Conservation (phyloP, 2,113 vertebrate genomes). For the Pseudopipra pipra region DNA sequence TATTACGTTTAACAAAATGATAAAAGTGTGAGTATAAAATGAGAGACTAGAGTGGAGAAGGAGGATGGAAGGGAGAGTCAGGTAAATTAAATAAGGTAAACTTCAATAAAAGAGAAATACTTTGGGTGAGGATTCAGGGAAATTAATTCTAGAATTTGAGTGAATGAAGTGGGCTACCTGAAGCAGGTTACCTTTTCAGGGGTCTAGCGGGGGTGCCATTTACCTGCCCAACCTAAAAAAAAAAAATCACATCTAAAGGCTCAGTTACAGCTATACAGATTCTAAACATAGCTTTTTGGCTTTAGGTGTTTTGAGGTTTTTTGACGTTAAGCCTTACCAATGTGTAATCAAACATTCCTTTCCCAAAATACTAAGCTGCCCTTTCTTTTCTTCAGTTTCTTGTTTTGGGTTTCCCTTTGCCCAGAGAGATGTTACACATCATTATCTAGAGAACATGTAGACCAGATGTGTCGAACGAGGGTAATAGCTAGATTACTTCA, state of each 20-base stretch:
- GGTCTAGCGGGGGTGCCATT: background rate
- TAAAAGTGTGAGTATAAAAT: background rate
- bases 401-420: background rate
- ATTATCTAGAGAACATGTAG: background rate
- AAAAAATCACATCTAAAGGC: background rate
- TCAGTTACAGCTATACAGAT: background rate
- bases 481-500: background rate
- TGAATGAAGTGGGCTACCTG: background rate
- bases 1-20: background rate
- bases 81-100: background rate
- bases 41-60: background rate
- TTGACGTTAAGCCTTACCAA: background rate
- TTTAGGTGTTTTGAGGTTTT: background rate
- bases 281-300: background rate
- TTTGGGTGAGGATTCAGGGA: background rate
- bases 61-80: background rate
- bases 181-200: background rate
- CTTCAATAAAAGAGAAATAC: background rate
- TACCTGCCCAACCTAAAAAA: background rate
- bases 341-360: background rate
- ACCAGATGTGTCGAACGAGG: background rate
- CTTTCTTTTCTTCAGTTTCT: background rate
- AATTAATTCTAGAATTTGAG: background rate
- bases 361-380: background rate
- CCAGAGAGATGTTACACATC: background rate